Conservation (phyloP, 2,888 invertebrate genomes). For the Pyralis farinalis region DNA sequence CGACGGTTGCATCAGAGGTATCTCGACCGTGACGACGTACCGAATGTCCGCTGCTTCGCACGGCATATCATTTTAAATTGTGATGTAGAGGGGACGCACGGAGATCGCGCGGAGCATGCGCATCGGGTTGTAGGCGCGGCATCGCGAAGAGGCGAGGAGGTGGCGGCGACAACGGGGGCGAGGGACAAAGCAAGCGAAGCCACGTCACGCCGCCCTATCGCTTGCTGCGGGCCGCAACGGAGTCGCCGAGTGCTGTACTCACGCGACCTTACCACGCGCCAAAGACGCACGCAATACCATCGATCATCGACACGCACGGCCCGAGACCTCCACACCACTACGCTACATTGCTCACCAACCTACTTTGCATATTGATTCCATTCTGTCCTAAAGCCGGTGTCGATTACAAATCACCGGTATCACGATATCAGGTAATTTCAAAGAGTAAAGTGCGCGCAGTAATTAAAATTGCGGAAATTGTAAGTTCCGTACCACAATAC, state of each 20-base stretch:
- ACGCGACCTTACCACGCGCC: slow-evolving; percentile 44
- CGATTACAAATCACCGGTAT: slow-evolving; percentile 9
- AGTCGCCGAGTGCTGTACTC: slow-evolving; percentile 28
- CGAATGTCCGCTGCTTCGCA: slow-evolving; percentile 48
- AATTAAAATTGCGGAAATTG: too few species aligned
- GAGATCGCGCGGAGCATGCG: slow-evolving; percentile 64
- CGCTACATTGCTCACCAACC: slow-evolving; percentile 35
- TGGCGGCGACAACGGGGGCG: slow-evolving; percentile 44
- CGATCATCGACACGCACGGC: slow-evolving; percentile 64
- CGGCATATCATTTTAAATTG: slow-evolving; percentile 57
- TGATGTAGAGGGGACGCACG: slow-evolving; percentile 62
- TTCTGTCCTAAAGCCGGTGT: slow-evolving; percentile 23
- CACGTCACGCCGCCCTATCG: slow-evolving; percentile 41
- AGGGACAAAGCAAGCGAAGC: slow-evolving; percentile 62
- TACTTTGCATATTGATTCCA: slow-evolving; percentile 56
- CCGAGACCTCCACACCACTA: slow-evolving; percentile 48
- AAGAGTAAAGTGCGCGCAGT: too few species aligned
- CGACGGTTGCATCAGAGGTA: slow-evolving; percentile 36
- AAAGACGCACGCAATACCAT: slow-evolving; percentile 58
- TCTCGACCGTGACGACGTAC: slow-evolving; percentile 39
- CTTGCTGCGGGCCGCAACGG: slow-evolving; percentile 41
- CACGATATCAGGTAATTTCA: too few species aligned
- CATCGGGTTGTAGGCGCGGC: slow-evolving; percentile 62
- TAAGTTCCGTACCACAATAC: too few species aligned
- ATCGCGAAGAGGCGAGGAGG: slow-evolving; percentile 43